Conservation (phyloP, 2,113 vertebrate species). For the Elgaria multicarinata region DNA sequence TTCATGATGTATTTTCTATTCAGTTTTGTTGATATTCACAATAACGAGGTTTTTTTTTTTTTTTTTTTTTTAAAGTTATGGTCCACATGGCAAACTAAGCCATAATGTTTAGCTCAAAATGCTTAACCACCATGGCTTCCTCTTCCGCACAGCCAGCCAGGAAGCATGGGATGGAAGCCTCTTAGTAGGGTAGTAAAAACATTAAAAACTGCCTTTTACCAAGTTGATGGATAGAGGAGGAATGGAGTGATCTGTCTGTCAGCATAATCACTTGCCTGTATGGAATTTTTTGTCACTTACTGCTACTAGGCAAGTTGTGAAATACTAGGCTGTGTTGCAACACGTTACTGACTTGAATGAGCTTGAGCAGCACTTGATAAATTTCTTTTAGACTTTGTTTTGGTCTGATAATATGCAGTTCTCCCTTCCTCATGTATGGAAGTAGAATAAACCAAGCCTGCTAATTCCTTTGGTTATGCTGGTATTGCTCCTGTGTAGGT, state of each 20-base stretch:
- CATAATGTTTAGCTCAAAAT: too few species aligned
- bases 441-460: neutral
- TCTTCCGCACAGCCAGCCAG: too few species aligned
- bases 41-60: too few species aligned
- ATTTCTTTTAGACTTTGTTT: conserved; percentile 30
- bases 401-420: conserved; percentile 22
- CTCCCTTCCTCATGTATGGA: neutral
- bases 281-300: neutral
- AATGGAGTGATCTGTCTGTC: neutral
- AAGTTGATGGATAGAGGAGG: neutral
- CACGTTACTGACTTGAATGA: conserved; percentile 30
- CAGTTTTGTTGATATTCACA: too few species aligned
- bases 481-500: neutral
- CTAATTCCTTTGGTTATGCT: neutral
- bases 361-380: conserved; percentile 15
- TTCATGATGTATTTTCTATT: too few species aligned
- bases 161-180: neutral
- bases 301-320: neutral
- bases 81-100: too few species aligned
- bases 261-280: neutral
- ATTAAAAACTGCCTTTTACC: neutral
- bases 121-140: too few species aligned
- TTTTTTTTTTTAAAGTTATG: too few species aligned
- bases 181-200: neutral
- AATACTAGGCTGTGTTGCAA: neutral